A percentile compares a stretch with the other conserved stretches of the same genome.
phyloP scores from a whole-genome alignment of 2,113 vertebrate species.

The Hydrochoerus hydrochaeris region DNA sequence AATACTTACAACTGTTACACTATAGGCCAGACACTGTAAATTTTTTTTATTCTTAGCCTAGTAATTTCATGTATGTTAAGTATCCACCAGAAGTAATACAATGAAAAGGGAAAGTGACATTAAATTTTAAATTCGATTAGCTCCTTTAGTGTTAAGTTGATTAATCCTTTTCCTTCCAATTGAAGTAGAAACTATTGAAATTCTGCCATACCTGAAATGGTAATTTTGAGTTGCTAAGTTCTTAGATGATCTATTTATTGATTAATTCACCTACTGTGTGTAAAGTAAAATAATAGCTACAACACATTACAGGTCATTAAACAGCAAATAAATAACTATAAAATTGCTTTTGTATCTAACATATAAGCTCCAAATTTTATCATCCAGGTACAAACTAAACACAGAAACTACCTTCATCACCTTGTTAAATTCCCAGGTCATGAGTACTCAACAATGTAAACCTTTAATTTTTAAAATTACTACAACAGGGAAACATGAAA shows the following conservation, averaged over 20 bases:
- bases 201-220: background rate
- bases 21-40: background rate
- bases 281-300: background rate
- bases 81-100: background rate
- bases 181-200: slow-evolving; percentile 27
- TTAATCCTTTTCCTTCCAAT: background rate
- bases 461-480: background rate
- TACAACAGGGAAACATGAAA: background rate
- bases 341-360: slow-evolving; percentile 1
- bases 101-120: background rate
- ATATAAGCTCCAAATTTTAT: background rate
- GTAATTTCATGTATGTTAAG: slow-evolving; percentile 4
- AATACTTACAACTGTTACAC: background rate
- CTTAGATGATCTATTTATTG: background rate
- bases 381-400: background rate
- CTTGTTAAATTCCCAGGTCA: background rate
- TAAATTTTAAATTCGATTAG: slow-evolving; percentile 16
- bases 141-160: background rate
- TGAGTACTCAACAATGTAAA: background rate
- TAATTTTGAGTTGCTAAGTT: slow-evolving; percentile 30
- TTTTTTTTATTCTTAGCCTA: slow-evolving; percentile 2
- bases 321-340: slow-evolving; percentile 25
- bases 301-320: background rate
- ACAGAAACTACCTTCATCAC: background rate
- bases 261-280: slow-evolving; percentile 24